These are phyloP conservation scores for Danio aesculapii DNA, from an alignment of 2,797 vertebrate genomes.

Conservation along the genomic window DNA sequence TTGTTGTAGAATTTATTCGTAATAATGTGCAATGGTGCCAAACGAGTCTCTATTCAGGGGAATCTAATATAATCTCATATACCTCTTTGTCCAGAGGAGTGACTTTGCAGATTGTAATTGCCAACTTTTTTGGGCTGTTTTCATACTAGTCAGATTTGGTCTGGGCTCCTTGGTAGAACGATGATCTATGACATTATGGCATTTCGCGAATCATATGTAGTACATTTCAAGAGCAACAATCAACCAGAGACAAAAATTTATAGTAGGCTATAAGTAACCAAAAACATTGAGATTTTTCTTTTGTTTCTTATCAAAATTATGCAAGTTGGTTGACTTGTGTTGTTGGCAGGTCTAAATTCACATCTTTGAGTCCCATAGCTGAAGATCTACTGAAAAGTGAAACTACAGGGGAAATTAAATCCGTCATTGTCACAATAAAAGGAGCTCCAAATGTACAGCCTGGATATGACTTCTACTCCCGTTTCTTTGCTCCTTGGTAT, in stretches of 20 bases:
- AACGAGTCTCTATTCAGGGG: too few relatives aligned
- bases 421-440: constrained; percentile 86
- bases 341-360: constrained; percentile 81
- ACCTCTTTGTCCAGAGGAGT: too few relatives aligned
- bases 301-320: not conserved
- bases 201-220: not conserved
- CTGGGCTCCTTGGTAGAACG: too few relatives aligned
- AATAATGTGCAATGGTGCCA: too few relatives aligned
- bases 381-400: constrained; percentile 76
- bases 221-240: not conserved
- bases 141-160: too few relatives aligned
- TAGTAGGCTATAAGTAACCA: not conserved
- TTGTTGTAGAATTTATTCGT: too few relatives aligned
- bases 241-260: not conserved
- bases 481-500: constrained; percentile 90
- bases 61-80: too few relatives aligned
- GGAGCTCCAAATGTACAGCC: constrained; percentile 76
- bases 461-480: constrained; percentile 90
- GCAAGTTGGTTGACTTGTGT: not conserved
- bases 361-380: constrained; percentile 79
- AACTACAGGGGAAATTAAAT: constrained; percentile 80
- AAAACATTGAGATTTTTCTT: not conserved
- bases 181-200: too few relatives aligned
- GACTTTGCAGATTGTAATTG: too few relatives aligned
- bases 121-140: too few relatives aligned